Evolutionary conservation across 1,140 invertebrate species (phyloP), one percentile per base, ranked within the genome.

Genomic region (Nylanderia fulva): DNA sequence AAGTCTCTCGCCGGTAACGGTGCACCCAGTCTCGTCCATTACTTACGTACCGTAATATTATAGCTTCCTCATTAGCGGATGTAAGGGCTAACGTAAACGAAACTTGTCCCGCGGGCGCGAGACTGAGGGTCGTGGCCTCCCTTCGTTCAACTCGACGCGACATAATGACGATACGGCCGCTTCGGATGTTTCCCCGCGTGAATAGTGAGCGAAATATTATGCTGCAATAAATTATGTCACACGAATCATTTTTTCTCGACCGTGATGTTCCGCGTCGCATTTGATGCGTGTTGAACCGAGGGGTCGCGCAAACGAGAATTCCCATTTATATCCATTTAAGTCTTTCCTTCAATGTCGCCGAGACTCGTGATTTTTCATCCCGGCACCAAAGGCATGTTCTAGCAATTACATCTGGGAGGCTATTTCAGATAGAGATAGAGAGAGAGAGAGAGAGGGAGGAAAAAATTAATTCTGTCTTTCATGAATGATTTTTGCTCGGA

Each of bases 61-160:
- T 91, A 91, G 85, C 87, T 91, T 91, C 88, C 90, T 91, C 90
- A 91, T 91, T 91, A 91, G 77, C 39, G 86, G 36, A 85, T 54
- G 79, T 84, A 89, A 88, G 76, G 76, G 85, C 77, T 52, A 75
- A 83, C 83, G 61, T 87, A 72, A 90, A 88, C 88, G 84, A 89
- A 88, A 90, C 88, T 77, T 84, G 88, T 79, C 82, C 86, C 39
- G 68, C 54, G 80, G 82, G 85, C 80, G 39, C 48, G 63, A 45
- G 66, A 60, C 77, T 36, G 63, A 56, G 64, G 87, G 84, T 86
- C 87, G 63, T 52, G 64, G 76, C 39, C 66, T 21, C 54, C n/a
- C 6, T 6, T 60, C 36, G 45, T 79, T 66, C 29, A 71, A 80
- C 75, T 36, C 48, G 48, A 24, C 56, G 33, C 52, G 75, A 66